Base-by-base conservation (phyloP, 2,113 vertebrate genomes). In the Prochilodus magdalenae region DNA sequence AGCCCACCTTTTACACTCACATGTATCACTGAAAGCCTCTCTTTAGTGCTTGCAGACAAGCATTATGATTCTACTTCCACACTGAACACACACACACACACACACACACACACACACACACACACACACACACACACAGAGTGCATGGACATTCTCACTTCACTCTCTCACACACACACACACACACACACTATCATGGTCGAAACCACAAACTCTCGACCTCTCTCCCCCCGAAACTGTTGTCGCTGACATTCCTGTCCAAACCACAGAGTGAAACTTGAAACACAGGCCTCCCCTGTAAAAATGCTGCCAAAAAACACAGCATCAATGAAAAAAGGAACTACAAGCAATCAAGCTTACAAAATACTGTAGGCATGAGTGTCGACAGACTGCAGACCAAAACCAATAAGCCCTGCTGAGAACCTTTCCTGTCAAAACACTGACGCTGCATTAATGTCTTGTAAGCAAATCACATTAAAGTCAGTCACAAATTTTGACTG, bases 221-320 rank as follows among this genome's bases (percentile, higher is more conserved):
- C 71, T 87, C 55, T 65, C 59, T 47, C 80, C 57, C 47, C 62
- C 70, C 27, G 40, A 84, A 87, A 87, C 82, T 82, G 55, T 22
- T 6, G 71, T 55, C 63, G 73, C 57, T 76, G 76, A 69, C 73
- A 72, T 79, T 84, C 51, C 18, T 47, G 27, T 79, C 49, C 36
- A 82, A 82, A 86, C 79, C 75, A 12, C 82, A 79, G 66, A 24
- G 36, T 26, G 67, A 87, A 84, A 84, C 83, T 55, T 47, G 60
- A 82, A 76, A 78, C 73, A 24, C 44, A 51, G 49, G 60, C 51
- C 47, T 66, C 22, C 65, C 30, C 49, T 63, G 55, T 55, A 82
- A 75, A 75, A 77, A 70, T 11, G 1, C 16, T 53, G 84, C 53
- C 69, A 77, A 85, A 33, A 79, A 65, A 57, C 26, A 79, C 26